Percentiles rank a stretch among this genome's conserved stretches.
These are phyloP conservation scores for Trichonephila clavata DNA, from an alignment of 1,140 invertebrate genomes.

Conservation along the genomic window DNA sequence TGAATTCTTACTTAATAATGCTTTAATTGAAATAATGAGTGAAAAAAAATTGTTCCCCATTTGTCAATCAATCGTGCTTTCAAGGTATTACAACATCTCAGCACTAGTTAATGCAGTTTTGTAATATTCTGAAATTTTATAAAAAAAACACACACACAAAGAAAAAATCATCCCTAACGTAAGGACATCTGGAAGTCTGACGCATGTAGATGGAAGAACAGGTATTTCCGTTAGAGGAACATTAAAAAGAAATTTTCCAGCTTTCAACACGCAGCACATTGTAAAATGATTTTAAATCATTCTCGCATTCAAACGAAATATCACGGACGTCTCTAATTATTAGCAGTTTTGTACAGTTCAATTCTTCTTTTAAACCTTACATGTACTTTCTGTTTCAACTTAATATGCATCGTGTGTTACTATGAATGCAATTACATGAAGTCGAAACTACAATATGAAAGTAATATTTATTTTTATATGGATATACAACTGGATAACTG, in stretches of 20 bases:
- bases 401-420: neutral
- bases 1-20: too few species aligned
- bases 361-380: neutral
- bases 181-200: neutral
- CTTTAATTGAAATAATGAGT: too few species aligned
- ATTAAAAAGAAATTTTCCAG: neutral
- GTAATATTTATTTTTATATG: too few species aligned
- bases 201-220: neutral
- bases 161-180: neutral
- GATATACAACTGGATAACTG: too few species aligned
- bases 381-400: neutral
- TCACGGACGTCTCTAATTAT: neutral
- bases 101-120: neutral
- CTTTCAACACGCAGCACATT: neutral
- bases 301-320: neutral
- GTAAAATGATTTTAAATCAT: neutral
- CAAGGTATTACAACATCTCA: neutral
- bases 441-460: too few species aligned
- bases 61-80: neutral
- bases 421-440: neutral
- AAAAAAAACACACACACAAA: neutral
- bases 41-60: neutral
- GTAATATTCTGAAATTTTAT: neutral
- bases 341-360: neutral
- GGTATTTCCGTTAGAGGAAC: neutral